Conservation (phyloP, 2,888 invertebrate species). For the Euphydryas editha region DNA sequence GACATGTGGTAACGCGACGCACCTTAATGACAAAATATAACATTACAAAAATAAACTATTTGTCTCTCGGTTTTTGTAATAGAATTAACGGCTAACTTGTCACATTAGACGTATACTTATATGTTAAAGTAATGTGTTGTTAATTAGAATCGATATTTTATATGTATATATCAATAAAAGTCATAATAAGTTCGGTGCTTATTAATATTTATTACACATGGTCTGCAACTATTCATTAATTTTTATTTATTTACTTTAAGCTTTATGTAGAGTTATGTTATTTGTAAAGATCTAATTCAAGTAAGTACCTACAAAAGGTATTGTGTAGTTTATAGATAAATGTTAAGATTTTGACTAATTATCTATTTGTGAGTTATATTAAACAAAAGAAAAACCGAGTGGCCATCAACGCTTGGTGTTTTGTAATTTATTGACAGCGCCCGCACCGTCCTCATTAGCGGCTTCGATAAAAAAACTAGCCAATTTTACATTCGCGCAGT, state of each 20-base stretch:
- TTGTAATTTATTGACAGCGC: slow-evolving; percentile 60
- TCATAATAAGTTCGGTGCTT: neutral
- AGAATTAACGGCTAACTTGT: slow-evolving; percentile 20
- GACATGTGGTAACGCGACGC: slow-evolving; percentile 63
- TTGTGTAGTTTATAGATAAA: neutral
- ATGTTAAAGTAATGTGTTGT: slow-evolving; percentile 8
- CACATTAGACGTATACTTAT: slow-evolving; percentile 14
- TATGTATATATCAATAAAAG: neutral
- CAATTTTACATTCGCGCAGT: slow-evolving; percentile 59
- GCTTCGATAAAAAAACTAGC: slow-evolving; percentile 54
- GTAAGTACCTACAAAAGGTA: too few relatives aligned
- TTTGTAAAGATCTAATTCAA: neutral
- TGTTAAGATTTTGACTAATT: neutral
- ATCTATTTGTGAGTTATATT: neutral
- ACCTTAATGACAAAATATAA: slow-evolving; percentile 38
- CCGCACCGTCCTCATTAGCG: slow-evolving; percentile 64
- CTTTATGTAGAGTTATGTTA: neutral
- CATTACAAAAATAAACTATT: slow-evolving; percentile 34
- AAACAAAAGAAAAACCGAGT: slow-evolving; percentile 52
- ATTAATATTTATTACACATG: neutral
- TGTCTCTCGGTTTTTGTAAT: slow-evolving; percentile 27
- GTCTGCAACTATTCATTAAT: neutral
- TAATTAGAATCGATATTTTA: slow-evolving; percentile 9
- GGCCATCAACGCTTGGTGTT: slow-evolving; percentile 61
- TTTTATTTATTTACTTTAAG: neutral